phyloP scores from a whole-genome alignment of 2,113 vertebrate species.

The Podilymbus podiceps region DNA sequence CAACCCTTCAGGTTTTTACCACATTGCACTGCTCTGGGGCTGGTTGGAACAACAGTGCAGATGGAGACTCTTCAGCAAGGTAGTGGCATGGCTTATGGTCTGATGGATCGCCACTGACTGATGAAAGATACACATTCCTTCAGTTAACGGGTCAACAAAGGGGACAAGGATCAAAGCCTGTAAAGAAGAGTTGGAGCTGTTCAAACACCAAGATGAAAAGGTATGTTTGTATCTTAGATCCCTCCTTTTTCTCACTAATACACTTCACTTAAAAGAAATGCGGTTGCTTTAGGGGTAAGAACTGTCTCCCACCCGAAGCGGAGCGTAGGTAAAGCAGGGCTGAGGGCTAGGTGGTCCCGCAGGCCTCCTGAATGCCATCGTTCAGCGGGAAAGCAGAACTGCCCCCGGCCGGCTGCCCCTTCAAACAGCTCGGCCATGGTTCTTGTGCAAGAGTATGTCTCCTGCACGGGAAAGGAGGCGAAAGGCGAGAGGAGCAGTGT shows the following conservation, averaged over 20 bases:
- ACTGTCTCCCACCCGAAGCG: fast-evolving
- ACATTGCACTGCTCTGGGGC: not conserved
- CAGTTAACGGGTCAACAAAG: not conserved
- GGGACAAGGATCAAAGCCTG: not conserved
- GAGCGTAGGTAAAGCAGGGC: not conserved
- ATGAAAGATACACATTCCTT: not conserved
- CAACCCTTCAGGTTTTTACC: not conserved
- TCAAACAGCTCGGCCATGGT: fast-evolving
- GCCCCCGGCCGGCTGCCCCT: not conserved
- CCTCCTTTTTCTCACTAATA: not conserved
- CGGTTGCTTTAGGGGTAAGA: fast-evolving
- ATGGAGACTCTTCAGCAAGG: not conserved
- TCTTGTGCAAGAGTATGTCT: not conserved
- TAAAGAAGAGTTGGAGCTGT: not conserved
- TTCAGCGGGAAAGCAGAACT: not conserved
- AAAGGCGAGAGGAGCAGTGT: not conserved
- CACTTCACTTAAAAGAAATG: not conserved
- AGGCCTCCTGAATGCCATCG: fast-evolving
- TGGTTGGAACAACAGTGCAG: not conserved
- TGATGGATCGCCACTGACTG: not conserved
- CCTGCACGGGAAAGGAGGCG: not conserved
- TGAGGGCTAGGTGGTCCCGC: not conserved
- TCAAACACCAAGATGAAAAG: not conserved
- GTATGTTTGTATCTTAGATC: not conserved
- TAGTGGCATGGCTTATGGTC: not conserved